phyloP scores from a whole-genome alignment of 2,888 invertebrate species.

The Limnephilus marmoratus region DNA sequence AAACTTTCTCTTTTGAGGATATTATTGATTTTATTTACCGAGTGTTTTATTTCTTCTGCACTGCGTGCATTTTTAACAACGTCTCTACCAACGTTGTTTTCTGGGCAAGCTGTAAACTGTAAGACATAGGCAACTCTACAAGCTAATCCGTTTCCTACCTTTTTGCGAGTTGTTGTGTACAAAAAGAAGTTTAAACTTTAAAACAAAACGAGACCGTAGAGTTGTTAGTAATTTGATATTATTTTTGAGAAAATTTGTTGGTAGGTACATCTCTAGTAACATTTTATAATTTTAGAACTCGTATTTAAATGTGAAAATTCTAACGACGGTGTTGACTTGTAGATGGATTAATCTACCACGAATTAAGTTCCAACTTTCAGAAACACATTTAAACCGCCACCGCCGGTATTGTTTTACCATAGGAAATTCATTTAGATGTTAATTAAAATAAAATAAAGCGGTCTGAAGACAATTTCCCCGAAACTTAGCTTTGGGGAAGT shows the following conservation, averaged over 20 bases:
- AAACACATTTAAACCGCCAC: conserved; percentile 34
- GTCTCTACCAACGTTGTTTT: background rate
- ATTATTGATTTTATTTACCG: background rate
- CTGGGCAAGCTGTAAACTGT: background rate
- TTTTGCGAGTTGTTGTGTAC: background rate
- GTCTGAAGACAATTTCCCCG: conserved; percentile 23
- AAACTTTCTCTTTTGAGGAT: too few relatives aligned
- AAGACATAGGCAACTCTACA: background rate
- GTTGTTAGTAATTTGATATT: background rate
- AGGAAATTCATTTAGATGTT: conserved; percentile 49
- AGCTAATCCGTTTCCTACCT: background rate
- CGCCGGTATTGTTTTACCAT: conserved; percentile 38
- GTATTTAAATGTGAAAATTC: background rate
- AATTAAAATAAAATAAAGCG: conserved; percentile 48
- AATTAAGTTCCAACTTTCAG: conserved; percentile 14
- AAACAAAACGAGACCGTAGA: background rate
- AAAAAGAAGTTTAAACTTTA: too few relatives aligned
- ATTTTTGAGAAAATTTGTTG: background rate
- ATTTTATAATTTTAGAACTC: background rate
- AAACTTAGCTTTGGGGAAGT: background rate
- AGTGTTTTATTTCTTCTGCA: background rate
- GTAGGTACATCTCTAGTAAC: background rate
- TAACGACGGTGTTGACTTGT: background rate
- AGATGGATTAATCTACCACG: conserved; percentile 4
- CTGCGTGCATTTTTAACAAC: background rate